Conservation (phyloP, 37 sponge, comb jelly and placozoan species). For the Chondrilla cf. caribensis region DNA sequence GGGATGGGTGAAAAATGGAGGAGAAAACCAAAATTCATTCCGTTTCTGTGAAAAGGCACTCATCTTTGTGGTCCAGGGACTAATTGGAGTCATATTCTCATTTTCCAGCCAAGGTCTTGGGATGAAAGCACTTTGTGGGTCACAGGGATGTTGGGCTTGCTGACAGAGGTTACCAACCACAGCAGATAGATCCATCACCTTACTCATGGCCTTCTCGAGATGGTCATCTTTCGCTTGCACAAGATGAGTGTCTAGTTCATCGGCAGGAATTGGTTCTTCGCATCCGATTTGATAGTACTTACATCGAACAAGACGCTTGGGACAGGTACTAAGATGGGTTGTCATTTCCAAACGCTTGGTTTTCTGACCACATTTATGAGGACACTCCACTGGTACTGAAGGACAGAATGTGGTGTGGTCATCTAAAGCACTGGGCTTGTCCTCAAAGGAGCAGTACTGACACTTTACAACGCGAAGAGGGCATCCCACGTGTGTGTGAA, state of each 20-base stretch:
- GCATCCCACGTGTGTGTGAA: background rate
- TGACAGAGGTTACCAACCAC: no score
- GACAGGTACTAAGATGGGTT: background rate
- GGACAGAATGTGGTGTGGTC: background rate
- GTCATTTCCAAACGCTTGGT: background rate
- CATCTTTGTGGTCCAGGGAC: background rate
- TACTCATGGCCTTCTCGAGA: slow-evolving; percentile 2
- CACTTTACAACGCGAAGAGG: no score
- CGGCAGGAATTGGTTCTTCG: background rate
- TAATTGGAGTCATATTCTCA: background rate
- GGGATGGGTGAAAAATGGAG: background rate
- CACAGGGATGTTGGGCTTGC: background rate
- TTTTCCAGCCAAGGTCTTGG: background rate
- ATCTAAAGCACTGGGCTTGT: no score
- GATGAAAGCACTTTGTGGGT: background rate
- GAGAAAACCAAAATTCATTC: background rate
- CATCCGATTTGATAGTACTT: slow-evolving; percentile 12
- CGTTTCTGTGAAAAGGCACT: background rate
- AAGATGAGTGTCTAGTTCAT: background rate
- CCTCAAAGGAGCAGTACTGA: no score
- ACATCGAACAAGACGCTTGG: background rate
- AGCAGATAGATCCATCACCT: background rate
- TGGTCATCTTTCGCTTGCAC: background rate
- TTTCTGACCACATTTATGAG: background rate
- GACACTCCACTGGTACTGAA: background rate